Base-by-base conservation (phyloP, 2,797 vertebrate genomes). In the Sparidentex hasta region DNA sequence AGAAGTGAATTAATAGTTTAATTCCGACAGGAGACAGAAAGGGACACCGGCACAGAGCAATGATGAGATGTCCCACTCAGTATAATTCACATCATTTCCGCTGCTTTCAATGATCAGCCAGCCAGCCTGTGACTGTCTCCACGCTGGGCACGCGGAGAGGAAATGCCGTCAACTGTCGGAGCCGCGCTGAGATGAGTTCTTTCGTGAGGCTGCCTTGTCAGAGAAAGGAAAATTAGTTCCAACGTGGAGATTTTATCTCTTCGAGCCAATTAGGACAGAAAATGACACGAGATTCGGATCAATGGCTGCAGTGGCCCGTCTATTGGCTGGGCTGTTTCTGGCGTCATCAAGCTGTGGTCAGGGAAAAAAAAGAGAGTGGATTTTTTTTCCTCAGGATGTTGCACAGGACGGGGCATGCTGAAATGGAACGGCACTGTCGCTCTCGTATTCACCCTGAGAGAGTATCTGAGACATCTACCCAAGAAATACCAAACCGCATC, bases 171-270 rank as follows among this genome's bases (percentile, higher is more conserved):
- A 52, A 20, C 58, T 54, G 78, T 77, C 69, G 71, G 47, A 54
- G 77, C 63, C 33, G 29, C 66, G 20, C n/a, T 1, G 29, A 70
- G 17, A 72, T 43, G 7, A 58, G 11, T 29, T 57, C 41, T 59
- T 64, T 44, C 65, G 44, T 25, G 33, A 58, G 11, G 33, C 67
- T 38, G 48, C 7, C 43, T 2, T 29, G 47, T 54, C 44, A 65
- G 57, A 57, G 29, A 25, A 55, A 64, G 17, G 5, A 74, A 20
- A 65, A 58, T 29, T 44, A 7, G 14, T 27, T 50, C 76, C 29
- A 80, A 71, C 77, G 58, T 57, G 46, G 25, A 78, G 62, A 78
- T 71, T 78, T 78, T 54, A 81, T 86, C 74, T 33, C 64, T 69
- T 74, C 5, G 3, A 57, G 51, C 29, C 67, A 79, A 67, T 74